Evolutionary conservation across 1,140 invertebrate genomes (phyloP).

Genomic region (Harpegnathos saltator): DNA sequence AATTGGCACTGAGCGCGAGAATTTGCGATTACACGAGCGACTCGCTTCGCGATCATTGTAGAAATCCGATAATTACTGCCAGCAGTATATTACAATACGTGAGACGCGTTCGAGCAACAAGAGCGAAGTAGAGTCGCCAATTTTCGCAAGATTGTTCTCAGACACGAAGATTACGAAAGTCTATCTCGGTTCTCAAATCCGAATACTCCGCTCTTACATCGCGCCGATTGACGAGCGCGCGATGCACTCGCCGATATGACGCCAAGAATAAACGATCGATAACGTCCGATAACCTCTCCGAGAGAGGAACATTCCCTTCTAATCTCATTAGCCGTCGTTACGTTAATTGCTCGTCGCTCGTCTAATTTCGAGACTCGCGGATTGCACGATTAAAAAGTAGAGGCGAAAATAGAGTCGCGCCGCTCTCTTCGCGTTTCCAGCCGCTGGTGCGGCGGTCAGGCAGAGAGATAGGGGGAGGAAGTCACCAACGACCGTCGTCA

Average conservation of each 20-base stretch:
- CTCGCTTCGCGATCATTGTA: neutral
- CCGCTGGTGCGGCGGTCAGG: no score
- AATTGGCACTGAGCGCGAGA: conserved; percentile 6
- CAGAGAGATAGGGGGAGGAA: neutral
- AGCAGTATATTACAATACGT: neutral
- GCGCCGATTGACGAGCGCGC: neutral
- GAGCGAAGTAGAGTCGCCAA: no score
- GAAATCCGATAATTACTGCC: no score
- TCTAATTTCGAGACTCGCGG: conserved; percentile 1
- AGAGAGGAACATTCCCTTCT: neutral
- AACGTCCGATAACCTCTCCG: neutral
- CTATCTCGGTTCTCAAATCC: neutral
- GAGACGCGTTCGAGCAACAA: no score
- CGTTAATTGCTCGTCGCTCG: neutral
- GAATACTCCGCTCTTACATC: neutral
- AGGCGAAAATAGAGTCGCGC: neutral
- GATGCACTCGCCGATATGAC: neutral
- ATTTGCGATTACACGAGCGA: conserved; percentile 16
- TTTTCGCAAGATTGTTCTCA: no score
- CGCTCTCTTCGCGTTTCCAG: no score
- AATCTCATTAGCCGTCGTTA: neutral
- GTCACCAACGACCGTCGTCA: conserved; percentile 24
- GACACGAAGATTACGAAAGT: neutral
- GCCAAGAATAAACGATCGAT: neutral
- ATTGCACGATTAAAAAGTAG: neutral